Conservation (phyloP, 2,888 invertebrate genomes). For the Eumerus sabulonum region DNA sequence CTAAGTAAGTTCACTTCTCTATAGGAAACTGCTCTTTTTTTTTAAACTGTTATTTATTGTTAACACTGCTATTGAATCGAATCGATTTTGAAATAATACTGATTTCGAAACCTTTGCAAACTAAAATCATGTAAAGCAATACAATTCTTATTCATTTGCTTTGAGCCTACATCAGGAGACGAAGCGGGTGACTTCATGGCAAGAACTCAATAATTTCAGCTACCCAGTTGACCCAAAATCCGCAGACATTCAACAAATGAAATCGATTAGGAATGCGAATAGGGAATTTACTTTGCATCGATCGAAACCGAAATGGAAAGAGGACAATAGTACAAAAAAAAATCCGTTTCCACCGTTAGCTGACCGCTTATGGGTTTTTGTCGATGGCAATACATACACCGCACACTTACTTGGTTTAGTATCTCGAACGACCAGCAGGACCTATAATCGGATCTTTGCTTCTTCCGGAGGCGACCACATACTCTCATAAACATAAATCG, state of each 20-base stretch:
- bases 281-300: slow-evolving; percentile 49
- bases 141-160: no score
- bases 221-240: slow-evolving; percentile 21
- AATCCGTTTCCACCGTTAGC: slow-evolving; percentile 22
- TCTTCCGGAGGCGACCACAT: slow-evolving; percentile 54
- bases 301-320: slow-evolving; percentile 11
- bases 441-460: slow-evolving; percentile 57
- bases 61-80: no score
- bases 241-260: slow-evolving; percentile 19
- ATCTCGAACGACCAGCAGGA: slow-evolving; percentile 52
- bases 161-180: no score
- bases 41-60: no score
- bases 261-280: slow-evolving; percentile 61
- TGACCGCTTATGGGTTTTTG: slow-evolving; percentile 27
- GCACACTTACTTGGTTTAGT: slow-evolving; percentile 5
- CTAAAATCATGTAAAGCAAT: no score
- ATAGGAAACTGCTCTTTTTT: no score
- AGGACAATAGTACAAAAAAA: neutral
- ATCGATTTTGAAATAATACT: no score
- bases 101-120: no score
- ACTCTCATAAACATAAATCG: slow-evolving; percentile 67
- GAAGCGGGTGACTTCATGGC: no score
- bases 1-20: no score
- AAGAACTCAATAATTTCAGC: no score
- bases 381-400: neutral